phyloP scores from a whole-genome alignment of 2,888 invertebrate genomes.

The Chouioia cunea region DNA sequence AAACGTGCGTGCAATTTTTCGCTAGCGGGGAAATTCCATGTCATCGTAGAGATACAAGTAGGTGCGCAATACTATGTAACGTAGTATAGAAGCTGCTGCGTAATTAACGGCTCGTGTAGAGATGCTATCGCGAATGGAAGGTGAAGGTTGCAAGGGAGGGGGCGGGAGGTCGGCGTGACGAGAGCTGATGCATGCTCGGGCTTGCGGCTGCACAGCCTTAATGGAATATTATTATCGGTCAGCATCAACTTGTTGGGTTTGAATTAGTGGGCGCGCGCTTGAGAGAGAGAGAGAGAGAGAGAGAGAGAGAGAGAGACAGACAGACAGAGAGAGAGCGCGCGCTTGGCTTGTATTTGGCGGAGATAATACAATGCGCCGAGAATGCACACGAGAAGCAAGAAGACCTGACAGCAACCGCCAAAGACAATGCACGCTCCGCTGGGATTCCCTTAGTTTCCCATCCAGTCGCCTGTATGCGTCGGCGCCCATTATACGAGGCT shows the following conservation, averaged over 20 bases:
- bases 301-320: no score
- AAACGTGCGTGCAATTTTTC: no score
- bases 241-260: slow-evolving; percentile 63
- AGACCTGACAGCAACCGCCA: background rate
- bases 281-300: slow-evolving; percentile 14
- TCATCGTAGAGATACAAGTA: no score
- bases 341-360: no score
- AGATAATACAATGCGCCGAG: slow-evolving; percentile 48
- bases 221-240: slow-evolving; percentile 68
- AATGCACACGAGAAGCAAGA: slow-evolving; percentile 52
- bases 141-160: slow-evolving; percentile 47
- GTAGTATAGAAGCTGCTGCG: slow-evolving; percentile 64
- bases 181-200: slow-evolving; percentile 62
- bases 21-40: slow-evolving; percentile 59
- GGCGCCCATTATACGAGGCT: no score
- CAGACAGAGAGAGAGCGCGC: slow-evolving; percentile 15
- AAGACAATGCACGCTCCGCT: background rate
- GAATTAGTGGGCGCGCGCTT: slow-evolving; percentile 54
- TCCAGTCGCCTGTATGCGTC: background rate
- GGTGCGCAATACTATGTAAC: no score
- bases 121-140: slow-evolving; percentile 62
- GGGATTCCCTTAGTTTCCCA: background rate
- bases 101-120: slow-evolving; percentile 68
- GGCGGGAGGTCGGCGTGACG: slow-evolving; percentile 63
- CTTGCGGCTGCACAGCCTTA: slow-evolving; percentile 58